Conservation (phyloP, 2,888 invertebrate species). For the Apamea epomidion region DNA sequence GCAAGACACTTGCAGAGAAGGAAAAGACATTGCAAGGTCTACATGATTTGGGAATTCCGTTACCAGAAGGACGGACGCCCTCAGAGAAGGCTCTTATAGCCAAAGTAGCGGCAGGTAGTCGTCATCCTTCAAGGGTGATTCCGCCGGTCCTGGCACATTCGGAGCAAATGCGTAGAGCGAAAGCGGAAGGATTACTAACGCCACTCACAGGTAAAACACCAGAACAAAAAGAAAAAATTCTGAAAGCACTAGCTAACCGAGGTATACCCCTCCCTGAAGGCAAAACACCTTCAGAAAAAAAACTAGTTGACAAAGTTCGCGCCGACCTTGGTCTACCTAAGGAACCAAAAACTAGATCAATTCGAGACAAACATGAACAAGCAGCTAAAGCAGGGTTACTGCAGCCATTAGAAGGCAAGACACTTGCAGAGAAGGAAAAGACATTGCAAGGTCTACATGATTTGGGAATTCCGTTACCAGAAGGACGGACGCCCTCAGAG, state of each 20-base stretch:
- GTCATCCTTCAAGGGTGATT: too few species aligned
- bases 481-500: slow-evolving; percentile 69
- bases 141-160: too few species aligned
- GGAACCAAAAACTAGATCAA: background rate
- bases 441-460: background rate
- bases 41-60: slow-evolving; percentile 60
- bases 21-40: slow-evolving; percentile 62
- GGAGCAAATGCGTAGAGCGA: too few species aligned
- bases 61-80: slow-evolving; percentile 69
- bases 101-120: background rate
- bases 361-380: background rate
- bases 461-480: slow-evolving; percentile 62
- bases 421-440: background rate
- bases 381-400: background rate
- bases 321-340: background rate
- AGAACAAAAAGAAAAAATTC: too few species aligned
- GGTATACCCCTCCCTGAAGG: too few species aligned
- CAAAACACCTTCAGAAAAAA: too few species aligned
- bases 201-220: too few species aligned
- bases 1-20: slow-evolving; percentile 62
- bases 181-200: too few species aligned
- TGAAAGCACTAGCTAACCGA: too few species aligned
- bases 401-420: background rate
- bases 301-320: background rate
- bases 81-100: slow-evolving; percentile 58